Conservation (phyloP, 2,888 invertebrate species). For the Dioctria rufipes region DNA sequence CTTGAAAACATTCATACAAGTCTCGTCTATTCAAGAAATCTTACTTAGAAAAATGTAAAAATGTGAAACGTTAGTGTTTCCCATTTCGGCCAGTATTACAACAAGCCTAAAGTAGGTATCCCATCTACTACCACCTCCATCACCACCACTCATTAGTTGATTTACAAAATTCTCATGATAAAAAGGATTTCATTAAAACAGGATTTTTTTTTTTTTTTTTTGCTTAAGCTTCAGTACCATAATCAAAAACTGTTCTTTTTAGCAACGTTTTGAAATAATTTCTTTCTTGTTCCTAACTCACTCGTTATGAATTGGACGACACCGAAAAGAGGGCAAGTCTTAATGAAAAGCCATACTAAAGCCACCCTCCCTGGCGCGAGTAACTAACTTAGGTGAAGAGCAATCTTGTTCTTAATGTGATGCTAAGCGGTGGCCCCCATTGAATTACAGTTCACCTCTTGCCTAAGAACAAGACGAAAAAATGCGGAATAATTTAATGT, state of each 20-base stretch:
- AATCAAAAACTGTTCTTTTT: slow-evolving; percentile 49
- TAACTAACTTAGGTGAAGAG: slow-evolving; percentile 42
- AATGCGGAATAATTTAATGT: slow-evolving; percentile 38
- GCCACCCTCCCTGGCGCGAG: neutral
- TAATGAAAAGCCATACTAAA: slow-evolving; percentile 38
- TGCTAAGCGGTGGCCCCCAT: slow-evolving; percentile 32
- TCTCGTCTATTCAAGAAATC: neutral
- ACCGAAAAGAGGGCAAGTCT: slow-evolving; percentile 51
- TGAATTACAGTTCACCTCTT: neutral
- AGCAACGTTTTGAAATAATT: slow-evolving; percentile 25
- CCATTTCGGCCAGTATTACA: slow-evolving; percentile 1
- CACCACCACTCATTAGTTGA: slow-evolving; percentile 38
- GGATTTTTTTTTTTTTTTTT: neutral
- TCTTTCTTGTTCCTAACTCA: slow-evolving; percentile 45
- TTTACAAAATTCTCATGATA: slow-evolving; percentile 30
- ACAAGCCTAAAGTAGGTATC: neutral
- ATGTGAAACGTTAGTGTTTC: neutral
- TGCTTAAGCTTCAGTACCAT: slow-evolving; percentile 35
- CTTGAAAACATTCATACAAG: neutral
- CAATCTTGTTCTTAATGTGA: slow-evolving; percentile 48
- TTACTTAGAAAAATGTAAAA: neutral
- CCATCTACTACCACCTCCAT: neutral
- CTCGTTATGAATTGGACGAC: slow-evolving; percentile 50
- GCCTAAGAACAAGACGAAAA: slow-evolving; percentile 43
- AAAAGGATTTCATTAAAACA: slow-evolving; percentile 47